Base-by-base conservation (phyloP, 2,888 invertebrate species). In the Amphipyra tragopoginis region DNA sequence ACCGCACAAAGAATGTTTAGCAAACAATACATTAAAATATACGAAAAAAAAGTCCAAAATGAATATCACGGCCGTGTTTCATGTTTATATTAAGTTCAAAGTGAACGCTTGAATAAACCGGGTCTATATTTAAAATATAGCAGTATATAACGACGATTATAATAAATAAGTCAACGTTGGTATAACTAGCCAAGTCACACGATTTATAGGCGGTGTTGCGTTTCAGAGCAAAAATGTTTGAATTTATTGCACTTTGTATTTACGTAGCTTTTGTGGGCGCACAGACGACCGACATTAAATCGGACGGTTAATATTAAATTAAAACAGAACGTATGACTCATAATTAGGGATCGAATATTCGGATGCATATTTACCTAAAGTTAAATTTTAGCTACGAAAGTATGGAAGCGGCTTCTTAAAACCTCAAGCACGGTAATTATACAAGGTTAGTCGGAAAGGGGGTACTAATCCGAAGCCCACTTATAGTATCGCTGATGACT, bases 131-230 rank as follows among this genome's bases (percentile, higher is more conserved):
- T 77, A 52, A 64, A 70, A 64, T 74, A 63, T 56, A 38, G 49
- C 57, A 14, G 52, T 64, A 65, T 74, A 76, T 75, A 62, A 71
- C 70, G 54, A 72, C 72, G 77, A 73, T 75, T 78, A 67, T 39
- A 76, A 78, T 81, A 80, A 76, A 82, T 80, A 81, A 81, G 77
- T 77, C 75, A 71, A 65, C 68, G 67, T 66, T 80, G 66, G 64
- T 73, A 63, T 75, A 76, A 78, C 79, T 77, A 79, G 77, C 75
- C 72, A 77, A 73, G 73, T 75, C 76, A 40, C 61, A 56, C 61
- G 65, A 81, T 82, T 82, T 82, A 80, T 80, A 50, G 75, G 54
- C 49, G 54, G 59, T 72, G 72, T 77, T 69, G 74, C 74, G 72
- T 75, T 76, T 62, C 70, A 62, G 61, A 65, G 74, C 59, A 77